Percentiles rank a stretch among this genome's conserved stretches.
Evolutionary conservation across 1,140 invertebrate genomes (phyloP).

Genomic region (Parasteatoda tepidariorum): DNA sequence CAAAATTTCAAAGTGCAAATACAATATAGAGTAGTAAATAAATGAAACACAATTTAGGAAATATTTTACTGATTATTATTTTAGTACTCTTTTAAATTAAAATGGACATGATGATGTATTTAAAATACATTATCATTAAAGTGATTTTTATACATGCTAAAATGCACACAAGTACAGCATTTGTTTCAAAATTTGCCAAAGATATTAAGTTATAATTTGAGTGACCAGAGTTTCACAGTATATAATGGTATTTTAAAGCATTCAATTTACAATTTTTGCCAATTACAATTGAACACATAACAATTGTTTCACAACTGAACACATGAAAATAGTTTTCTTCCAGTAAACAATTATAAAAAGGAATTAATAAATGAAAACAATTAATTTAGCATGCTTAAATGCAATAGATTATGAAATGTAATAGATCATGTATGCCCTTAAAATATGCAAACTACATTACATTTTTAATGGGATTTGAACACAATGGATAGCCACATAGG

Average conservation of each 20-base stretch:
- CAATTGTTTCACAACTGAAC: background rate
- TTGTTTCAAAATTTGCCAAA: background rate
- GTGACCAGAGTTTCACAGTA: background rate
- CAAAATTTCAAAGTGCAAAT: too few species aligned
- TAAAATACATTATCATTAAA: too few species aligned
- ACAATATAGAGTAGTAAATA: too few species aligned
- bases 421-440: too few species aligned
- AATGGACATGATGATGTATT: too few species aligned
- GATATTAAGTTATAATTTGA: background rate
- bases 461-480: slow-evolving; percentile 13
- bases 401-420: background rate
- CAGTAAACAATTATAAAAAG: background rate
- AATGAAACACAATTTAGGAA: too few species aligned
- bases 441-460: too few species aligned
- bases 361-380: background rate
- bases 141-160: too few species aligned
- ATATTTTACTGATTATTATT: too few species aligned
- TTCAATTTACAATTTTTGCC: background rate
- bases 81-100: too few species aligned
- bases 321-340: background rate
- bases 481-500: slow-evolving; percentile 49
- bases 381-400: background rate
- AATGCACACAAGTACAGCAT: too few species aligned
- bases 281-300: background rate
- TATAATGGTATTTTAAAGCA: background rate